Evolutionary conservation across 2,888 invertebrate species (phyloP).

Genomic region (Dynastes tityus): DNA sequence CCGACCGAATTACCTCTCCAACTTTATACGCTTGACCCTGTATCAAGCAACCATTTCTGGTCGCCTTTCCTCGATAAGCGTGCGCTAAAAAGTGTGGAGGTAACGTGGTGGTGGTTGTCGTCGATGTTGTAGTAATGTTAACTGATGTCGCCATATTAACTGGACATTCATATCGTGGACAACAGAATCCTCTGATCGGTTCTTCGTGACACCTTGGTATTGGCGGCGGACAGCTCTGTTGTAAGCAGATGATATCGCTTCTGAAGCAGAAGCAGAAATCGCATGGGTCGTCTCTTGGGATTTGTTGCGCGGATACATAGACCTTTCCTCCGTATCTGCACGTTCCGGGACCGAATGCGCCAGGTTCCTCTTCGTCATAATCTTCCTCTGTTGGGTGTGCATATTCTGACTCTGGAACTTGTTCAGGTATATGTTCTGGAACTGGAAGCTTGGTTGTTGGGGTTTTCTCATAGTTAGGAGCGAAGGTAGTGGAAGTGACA

Average conservation of each 20-base stretch:
- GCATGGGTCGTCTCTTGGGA: conserved; percentile 94
- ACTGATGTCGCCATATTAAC: conserved; percentile 89
- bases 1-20: conserved; percentile 87
- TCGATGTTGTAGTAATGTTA: conserved; percentile 89
- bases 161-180: conserved; percentile 94
- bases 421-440: conserved; percentile 60
- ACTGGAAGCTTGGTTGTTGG: conserved; percentile 51
- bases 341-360: conserved; percentile 88
- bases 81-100: conserved; percentile 89
- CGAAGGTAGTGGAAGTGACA: conserved; percentile 50
- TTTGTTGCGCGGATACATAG: conserved; percentile 95
- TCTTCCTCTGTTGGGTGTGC: conserved; percentile 72
- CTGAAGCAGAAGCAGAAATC: conserved; percentile 98
- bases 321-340: conserved; percentile 94
- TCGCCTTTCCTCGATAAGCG: conserved; percentile 83
- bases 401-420: conserved; percentile 64
- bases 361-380: conserved; percentile 84
- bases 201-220: conserved; percentile 94
- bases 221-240: conserved; percentile 96
- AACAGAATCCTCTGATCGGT: conserved; percentile 94
- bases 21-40: conserved; percentile 88
- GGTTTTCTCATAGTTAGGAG: conserved; percentile 50
- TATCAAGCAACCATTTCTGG: conserved; percentile 88
- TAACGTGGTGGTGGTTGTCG: conserved; percentile 88
- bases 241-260: conserved; percentile 94